These are phyloP conservation scores for Ruditapes philippinarum DNA, from an alignment of 1,140 invertebrate genomes.

Conservation along the genomic window DNA sequence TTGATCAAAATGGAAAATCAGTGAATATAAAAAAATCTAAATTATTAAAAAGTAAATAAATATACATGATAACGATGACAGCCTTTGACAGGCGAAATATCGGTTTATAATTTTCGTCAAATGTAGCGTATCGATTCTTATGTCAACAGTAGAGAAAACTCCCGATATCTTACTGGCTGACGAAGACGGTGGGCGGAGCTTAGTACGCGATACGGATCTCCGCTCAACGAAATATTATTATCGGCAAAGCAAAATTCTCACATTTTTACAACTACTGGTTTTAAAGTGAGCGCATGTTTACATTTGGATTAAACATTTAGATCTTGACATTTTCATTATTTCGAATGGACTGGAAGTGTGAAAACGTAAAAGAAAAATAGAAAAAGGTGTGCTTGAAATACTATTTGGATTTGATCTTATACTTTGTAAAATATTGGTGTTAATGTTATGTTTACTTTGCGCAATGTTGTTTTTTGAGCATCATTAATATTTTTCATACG, in stretches of 20 bases:
- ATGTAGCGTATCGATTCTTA: constrained; percentile 1
- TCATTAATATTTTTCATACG: not conserved
- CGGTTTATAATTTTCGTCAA: not conserved
- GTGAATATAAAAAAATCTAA: constrained; percentile 28
- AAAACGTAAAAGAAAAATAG: constrained; percentile 18
- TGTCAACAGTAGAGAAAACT: not conserved
- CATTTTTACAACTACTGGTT: constrained; percentile 43
- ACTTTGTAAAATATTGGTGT: not conserved
- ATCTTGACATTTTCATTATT: constrained; percentile 53
- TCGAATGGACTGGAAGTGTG: constrained; percentile 46
- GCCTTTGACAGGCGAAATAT: constrained; percentile 17
- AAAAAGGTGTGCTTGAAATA: constrained; percentile 20
- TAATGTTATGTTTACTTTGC: not conserved
- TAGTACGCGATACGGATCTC: constrained; percentile 31
- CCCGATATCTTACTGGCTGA: constrained; percentile 7
- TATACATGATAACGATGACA: constrained; percentile 23
- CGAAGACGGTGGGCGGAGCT: constrained; percentile 20
- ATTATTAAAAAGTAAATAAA: constrained; percentile 50
- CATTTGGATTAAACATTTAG: constrained; percentile 38
- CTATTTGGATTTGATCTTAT: not conserved
- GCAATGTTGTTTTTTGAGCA: constrained; percentile 15
- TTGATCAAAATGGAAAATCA: constrained; percentile 47
- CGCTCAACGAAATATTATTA: constrained; percentile 9
- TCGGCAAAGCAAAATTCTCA: not conserved
- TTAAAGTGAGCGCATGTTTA: constrained; percentile 58